phyloP scores from a whole-genome alignment of 2,888 invertebrate genomes.

The Dryomyza anilis region DNA sequence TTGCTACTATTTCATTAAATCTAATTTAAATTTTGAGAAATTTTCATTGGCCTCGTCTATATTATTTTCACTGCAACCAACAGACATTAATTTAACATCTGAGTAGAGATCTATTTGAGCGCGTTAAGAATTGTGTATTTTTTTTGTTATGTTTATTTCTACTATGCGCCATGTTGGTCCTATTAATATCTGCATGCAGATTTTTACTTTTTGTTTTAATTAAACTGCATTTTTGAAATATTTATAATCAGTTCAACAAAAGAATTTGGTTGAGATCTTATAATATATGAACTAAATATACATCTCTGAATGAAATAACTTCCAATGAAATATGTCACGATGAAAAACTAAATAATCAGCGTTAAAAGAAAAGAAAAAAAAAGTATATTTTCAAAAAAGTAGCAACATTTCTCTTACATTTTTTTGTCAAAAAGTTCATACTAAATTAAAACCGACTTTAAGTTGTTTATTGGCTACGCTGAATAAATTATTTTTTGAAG shows the following conservation, averaged over 20 bases:
- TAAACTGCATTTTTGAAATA: neutral
- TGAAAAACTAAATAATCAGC: neutral
- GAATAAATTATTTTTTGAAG: too few relatives aligned
- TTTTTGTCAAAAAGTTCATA: too few relatives aligned
- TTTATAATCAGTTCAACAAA: neutral
- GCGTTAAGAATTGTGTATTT: too few relatives aligned
- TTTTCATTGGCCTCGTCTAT: neutral
- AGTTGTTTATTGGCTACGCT: too few relatives aligned
- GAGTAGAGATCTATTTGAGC: constrained; percentile 52
- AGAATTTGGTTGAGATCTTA: neutral
- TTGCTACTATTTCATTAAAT: too few relatives aligned
- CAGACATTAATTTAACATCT: constrained; percentile 55
- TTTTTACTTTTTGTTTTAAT: too few relatives aligned
- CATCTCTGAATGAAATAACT: neutral
- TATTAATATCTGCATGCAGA: too few relatives aligned
- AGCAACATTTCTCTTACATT: constrained; percentile 12
- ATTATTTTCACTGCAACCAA: too few relatives aligned
- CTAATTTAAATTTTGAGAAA: too few relatives aligned
- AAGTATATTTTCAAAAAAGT: constrained; percentile 28
- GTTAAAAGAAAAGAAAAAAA: neutral
- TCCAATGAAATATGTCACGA: neutral
- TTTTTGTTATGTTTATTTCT: too few relatives aligned
- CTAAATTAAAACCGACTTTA: too few relatives aligned
- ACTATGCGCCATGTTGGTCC: too few relatives aligned
- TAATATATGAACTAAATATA: neutral